These are phyloP conservation scores for Orchesellides sinensis DNA, from an alignment of 2,888 invertebrate species.

Conservation along the genomic window DNA sequence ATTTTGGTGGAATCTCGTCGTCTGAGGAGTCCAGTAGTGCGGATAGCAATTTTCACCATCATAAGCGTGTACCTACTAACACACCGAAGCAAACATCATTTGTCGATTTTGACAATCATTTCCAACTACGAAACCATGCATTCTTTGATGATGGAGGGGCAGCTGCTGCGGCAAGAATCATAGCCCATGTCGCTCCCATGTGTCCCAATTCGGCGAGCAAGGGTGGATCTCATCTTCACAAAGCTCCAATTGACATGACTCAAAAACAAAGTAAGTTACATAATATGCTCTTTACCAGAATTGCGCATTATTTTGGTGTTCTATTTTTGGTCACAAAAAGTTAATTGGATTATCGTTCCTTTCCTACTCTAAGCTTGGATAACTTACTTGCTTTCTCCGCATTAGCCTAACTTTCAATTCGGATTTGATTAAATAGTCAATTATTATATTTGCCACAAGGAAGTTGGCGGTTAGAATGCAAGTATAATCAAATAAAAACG, in stretches of 20 bases:
- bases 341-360: not conserved
- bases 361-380: not conserved
- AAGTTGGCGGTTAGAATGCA: not conserved
- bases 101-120: constrained; percentile 72
- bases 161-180: constrained; percentile 67
- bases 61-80: constrained; percentile 68
- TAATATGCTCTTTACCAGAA: not conserved
- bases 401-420: constrained; percentile 5
- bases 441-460: not conserved
- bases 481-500: constrained; percentile 5
- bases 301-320: not conserved
- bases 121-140: constrained; percentile 58
- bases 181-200: constrained; percentile 71
- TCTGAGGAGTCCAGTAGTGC: constrained; percentile 30
- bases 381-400: not conserved
- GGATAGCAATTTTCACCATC: constrained; percentile 43
- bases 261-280: constrained; percentile 72
- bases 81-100: constrained; percentile 72
- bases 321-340: not conserved
- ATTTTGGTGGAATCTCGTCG: constrained; percentile 27
- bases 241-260: constrained; percentile 67
- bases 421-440: not conserved
- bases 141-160: constrained; percentile 63
- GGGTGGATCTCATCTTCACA: constrained; percentile 30
- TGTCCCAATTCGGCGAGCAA: constrained; percentile 54